phyloP scores from a whole-genome alignment of 2,113 vertebrate species.

The Sylvia atricapilla region DNA sequence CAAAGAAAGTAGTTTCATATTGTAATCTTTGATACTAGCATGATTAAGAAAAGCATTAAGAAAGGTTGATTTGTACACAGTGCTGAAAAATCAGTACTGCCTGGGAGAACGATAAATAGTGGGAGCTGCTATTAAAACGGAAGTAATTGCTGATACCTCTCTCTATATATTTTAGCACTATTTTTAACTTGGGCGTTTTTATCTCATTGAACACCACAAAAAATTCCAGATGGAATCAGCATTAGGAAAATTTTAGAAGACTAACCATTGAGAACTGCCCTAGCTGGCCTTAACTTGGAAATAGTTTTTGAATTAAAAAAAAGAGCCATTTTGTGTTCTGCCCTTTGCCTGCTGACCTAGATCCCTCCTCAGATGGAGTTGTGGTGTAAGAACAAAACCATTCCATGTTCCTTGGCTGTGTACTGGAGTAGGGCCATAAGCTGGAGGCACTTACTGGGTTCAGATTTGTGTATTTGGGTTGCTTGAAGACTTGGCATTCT shows the following conservation, averaged over 20 bases:
- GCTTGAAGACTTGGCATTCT: neutral
- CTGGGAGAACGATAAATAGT: neutral
- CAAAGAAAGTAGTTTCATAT: neutral
- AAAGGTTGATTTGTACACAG: neutral
- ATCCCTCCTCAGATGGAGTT: neutral
- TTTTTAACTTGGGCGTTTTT: neutral
- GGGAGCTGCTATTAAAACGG: neutral
- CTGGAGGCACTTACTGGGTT: neutral
- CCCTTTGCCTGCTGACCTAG: neutral
- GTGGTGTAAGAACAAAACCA: neutral
- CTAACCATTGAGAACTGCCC: neutral
- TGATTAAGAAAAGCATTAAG: slow-evolving; percentile 20
- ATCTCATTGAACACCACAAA: neutral
- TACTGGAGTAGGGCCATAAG: neutral
- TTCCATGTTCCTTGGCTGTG: neutral
- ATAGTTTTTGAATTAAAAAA: neutral
- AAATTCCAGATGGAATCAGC: neutral
- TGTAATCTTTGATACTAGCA: neutral
- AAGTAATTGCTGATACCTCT: neutral
- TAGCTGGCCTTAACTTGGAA: neutral
- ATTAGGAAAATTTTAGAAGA: neutral
- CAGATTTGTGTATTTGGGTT: neutral
- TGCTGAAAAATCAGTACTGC: neutral
- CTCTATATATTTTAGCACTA: neutral
- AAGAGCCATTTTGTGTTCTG: neutral